Evolutionary conservation across 2,797 vertebrate genomes (phyloP).

Genomic region (Lacerta agilis): DNA sequence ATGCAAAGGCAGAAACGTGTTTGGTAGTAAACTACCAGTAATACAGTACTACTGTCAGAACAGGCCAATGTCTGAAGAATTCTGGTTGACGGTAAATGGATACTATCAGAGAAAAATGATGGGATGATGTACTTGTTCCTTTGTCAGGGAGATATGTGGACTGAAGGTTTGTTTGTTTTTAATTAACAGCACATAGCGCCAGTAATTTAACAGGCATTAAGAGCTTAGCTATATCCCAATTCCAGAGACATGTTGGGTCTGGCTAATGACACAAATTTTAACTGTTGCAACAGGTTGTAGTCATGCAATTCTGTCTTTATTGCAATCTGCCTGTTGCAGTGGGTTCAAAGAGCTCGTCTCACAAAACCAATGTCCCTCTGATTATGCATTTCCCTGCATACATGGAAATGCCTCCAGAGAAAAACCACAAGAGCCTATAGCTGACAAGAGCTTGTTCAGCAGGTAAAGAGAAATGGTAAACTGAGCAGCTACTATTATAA

Average conservation of each 20-base stretch:
- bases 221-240: neutral
- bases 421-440: constrained; percentile 23
- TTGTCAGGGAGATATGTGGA: neutral
- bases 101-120: neutral
- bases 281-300: constrained; percentile 44
- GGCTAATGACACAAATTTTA: neutral
- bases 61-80: neutral
- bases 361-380: neutral
- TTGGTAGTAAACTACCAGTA: neutral
- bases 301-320: neutral
- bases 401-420: neutral
- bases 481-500: neutral
- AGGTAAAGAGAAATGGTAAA: neutral
- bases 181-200: constrained; percentile 12
- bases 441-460: constrained; percentile 18
- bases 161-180: neutral
- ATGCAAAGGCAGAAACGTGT: constrained; percentile 54
- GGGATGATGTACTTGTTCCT: neutral
- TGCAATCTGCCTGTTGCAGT: constrained; percentile 37
- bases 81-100: neutral
- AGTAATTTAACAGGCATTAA: neutral
- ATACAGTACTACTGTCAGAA: neutral
- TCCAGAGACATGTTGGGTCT: constrained; percentile 36
- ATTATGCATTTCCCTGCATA: neutral
- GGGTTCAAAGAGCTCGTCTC: constrained; percentile 38